phyloP scores from a whole-genome alignment of 2,797 vertebrate genomes.

The Semaprochilodus insignis region DNA sequence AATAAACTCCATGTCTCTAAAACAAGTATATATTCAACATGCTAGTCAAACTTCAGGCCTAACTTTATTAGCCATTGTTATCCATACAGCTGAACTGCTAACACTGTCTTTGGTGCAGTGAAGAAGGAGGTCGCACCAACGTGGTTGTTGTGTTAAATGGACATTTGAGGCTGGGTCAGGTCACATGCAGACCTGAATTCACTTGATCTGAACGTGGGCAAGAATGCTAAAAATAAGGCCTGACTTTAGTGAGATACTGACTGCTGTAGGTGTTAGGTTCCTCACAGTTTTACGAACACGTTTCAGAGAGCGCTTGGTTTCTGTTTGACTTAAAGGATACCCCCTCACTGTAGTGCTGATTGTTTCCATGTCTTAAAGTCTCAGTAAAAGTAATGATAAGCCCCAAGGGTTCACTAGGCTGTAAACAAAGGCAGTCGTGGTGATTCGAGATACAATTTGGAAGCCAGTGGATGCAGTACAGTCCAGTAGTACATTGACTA shows the following conservation, averaged over 20 bases:
- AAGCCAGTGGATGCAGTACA: too few relatives aligned
- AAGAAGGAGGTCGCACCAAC: background rate
- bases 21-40: too few relatives aligned
- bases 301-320: background rate
- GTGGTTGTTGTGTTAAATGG: conserved; percentile 20
- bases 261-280: background rate
- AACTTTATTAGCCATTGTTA: too few relatives aligned
- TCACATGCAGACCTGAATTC: conserved; percentile 1
- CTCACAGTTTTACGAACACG: background rate
- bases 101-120: background rate
- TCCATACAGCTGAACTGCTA: too few relatives aligned
- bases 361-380: background rate
- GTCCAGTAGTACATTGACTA: too few relatives aligned
- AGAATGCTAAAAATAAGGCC: conserved; percentile 7
- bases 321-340: background rate
- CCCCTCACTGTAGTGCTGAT: background rate
- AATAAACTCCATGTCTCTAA: too few relatives aligned
- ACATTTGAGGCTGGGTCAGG: background rate
- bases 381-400: background rate
- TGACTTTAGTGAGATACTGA: background rate
- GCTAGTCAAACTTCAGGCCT: too few relatives aligned
- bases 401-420: background rate
- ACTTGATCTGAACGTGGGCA: background rate
- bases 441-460: too few relatives aligned
- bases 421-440: background rate